phyloP scores from a whole-genome alignment of 2,797 vertebrate genomes.

The Loriculus beryllinus region DNA sequence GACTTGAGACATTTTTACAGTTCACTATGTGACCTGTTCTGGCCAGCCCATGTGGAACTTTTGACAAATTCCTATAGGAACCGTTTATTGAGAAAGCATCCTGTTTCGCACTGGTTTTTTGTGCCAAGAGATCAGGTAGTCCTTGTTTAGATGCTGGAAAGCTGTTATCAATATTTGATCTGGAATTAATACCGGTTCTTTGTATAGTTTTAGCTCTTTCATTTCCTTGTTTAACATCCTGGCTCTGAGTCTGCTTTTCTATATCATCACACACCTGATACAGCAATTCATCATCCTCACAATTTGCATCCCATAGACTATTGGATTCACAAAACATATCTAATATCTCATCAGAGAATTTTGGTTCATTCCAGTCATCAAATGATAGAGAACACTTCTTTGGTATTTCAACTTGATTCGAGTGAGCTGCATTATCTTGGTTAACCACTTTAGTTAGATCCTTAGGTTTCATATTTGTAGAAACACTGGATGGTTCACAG shows the following conservation, averaged over 20 bases:
- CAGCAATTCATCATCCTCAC: slow-evolving; percentile 85
- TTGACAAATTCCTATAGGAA: not conserved
- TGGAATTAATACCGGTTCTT: slow-evolving; percentile 1
- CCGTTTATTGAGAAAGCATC: not conserved
- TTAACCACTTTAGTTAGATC: not conserved
- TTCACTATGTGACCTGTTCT: not conserved
- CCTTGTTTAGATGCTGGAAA: slow-evolving; percentile 16
- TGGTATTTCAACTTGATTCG: slow-evolving; percentile 4
- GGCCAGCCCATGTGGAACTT: not conserved
- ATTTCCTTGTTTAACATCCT: slow-evolving; percentile 30
- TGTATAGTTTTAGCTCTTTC: slow-evolving; percentile 16
- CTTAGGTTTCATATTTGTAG: not conserved
- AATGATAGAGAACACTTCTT: slow-evolving; percentile 24
- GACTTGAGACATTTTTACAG: not conserved
- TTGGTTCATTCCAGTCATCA: slow-evolving; percentile 64
- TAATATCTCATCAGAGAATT: slow-evolving; percentile 69
- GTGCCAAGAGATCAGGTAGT: not conserved
- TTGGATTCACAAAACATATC: slow-evolving; percentile 73
- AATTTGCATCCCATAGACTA: slow-evolving; percentile 82
- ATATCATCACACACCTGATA: slow-evolving; percentile 87
- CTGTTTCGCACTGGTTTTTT: not conserved
- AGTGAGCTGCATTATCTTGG: not conserved
- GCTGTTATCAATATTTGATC: not conserved
- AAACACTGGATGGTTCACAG: slow-evolving; percentile 24
- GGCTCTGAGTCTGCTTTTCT: slow-evolving; percentile 80